phyloP scores from a whole-genome alignment of 2,888 invertebrate species.

The Psococerastis gibbosa region DNA sequence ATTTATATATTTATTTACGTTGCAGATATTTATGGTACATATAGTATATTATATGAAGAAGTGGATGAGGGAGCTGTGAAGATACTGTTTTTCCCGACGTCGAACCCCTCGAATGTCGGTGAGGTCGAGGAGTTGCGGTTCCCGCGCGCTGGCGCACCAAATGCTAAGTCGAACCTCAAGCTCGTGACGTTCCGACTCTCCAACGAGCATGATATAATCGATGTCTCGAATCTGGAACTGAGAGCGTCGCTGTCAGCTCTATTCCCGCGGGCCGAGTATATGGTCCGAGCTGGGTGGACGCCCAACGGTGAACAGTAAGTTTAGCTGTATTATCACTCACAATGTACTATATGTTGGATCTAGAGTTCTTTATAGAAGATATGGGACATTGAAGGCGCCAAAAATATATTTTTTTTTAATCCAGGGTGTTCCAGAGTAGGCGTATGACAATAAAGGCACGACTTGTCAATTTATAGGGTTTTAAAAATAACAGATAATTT shows the following conservation, averaged over 20 bases:
- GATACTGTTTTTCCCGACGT: constrained; percentile 72
- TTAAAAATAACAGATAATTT: no score
- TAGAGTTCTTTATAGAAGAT: background rate
- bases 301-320: constrained; percentile 75
- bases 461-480: no score
- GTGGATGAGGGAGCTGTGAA: constrained; percentile 83
- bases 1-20: constrained; percentile 17
- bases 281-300: constrained; percentile 90
- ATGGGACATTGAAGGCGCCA: background rate
- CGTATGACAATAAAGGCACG: no score
- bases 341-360: background rate
- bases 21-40: constrained; percentile 40
- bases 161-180: constrained; percentile 77
- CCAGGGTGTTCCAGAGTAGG: no score
- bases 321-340: constrained; percentile 4
- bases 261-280: constrained; percentile 89
- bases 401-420: constrained; percentile 12
- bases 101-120: constrained; percentile 43
- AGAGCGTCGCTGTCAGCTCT: constrained; percentile 55
- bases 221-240: constrained; percentile 55
- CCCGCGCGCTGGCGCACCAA: constrained; percentile 73
- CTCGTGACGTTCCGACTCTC: constrained; percentile 59
- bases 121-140: constrained; percentile 70
- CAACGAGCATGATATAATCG: constrained; percentile 44
- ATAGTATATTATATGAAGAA: constrained; percentile 69